These are phyloP conservation scores for Brachionus asplanchnoidis DNA, from an alignment of 1,140 invertebrate genomes.

Conservation along the genomic window DNA sequence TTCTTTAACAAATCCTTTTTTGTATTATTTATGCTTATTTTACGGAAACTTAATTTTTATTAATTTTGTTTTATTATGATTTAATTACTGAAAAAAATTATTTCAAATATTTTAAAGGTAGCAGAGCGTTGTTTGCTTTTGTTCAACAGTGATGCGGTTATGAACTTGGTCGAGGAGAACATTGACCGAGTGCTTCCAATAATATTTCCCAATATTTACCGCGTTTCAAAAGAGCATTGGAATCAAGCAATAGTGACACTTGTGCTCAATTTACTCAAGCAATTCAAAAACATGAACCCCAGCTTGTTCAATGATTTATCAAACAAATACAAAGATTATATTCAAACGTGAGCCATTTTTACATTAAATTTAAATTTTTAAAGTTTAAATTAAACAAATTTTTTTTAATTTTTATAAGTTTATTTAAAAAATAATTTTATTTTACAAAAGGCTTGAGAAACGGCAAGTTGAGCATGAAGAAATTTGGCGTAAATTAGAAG, in stretches of 20 bases:
- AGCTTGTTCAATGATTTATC: slow-evolving; percentile 40
- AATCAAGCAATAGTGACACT: slow-evolving; percentile 67
- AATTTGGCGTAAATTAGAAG: slow-evolving; percentile 36
- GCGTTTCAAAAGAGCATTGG: slow-evolving; percentile 96
- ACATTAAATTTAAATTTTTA: not conserved
- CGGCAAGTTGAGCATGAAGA: slow-evolving; percentile 19
- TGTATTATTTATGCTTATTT: too few relatives aligned
- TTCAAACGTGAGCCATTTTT: not conserved
- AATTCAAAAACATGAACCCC: slow-evolving; percentile 30
- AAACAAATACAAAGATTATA: slow-evolving; percentile 38
- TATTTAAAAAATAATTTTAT: not conserved
- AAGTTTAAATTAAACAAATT: too few relatives aligned
- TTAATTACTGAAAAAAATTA: not conserved
- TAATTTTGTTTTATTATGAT: not conserved
- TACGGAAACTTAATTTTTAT: not conserved
- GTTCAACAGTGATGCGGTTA: slow-evolving; percentile 63
- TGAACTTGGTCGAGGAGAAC: slow-evolving; percentile 61
- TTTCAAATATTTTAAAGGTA: slow-evolving; percentile 45
- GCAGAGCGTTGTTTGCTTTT: slow-evolving; percentile 61
- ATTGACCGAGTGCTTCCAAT: slow-evolving; percentile 61
- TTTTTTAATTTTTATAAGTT: not conserved
- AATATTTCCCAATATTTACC: slow-evolving; percentile 90
- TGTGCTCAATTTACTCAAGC: slow-evolving; percentile 40
- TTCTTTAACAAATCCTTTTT: too few relatives aligned
- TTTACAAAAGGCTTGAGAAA: slow-evolving; percentile 6